Evolutionary conservation across 2,797 vertebrate species (phyloP).

Genomic region (Acestrorhynchus altus): DNA sequence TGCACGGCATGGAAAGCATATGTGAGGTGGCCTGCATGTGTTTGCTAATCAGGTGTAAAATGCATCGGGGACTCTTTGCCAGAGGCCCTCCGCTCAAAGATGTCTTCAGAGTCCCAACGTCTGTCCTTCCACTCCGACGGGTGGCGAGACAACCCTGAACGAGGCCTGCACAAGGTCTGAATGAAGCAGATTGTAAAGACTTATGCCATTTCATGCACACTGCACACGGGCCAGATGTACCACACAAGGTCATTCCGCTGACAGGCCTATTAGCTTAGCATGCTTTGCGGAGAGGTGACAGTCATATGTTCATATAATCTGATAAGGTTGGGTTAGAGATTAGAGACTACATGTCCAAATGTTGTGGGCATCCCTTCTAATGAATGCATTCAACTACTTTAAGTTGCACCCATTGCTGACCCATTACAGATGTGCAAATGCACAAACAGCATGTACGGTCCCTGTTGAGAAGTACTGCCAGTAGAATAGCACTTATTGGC

Average conservation of each 20-base stretch:
- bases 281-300: conserved; percentile 51
- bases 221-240: conserved; percentile 74
- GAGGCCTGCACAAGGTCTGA: conserved; percentile 50
- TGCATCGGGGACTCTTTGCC: conserved; percentile 64
- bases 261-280: conserved; percentile 54
- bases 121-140: conserved; percentile 72
- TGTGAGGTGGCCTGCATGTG: conserved; percentile 73
- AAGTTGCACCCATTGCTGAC: too few species aligned
- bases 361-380: too few species aligned
- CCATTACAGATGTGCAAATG: too few species aligned
- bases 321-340: too few species aligned
- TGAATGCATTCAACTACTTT: too few species aligned
- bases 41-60: conserved; percentile 82
- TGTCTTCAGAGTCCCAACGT: conserved; percentile 55
- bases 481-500: too few species aligned
- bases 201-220: conserved; percentile 71
- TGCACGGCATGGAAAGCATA: conserved; percentile 65
- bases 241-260: conserved; percentile 64
- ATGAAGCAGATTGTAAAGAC: conserved; percentile 72
- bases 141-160: conserved; percentile 54
- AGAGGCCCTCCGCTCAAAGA: conserved; percentile 58
- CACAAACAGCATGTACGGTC: too few species aligned
- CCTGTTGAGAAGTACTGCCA: too few species aligned
- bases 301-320: conserved; percentile 8
- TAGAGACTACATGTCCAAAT: too few species aligned